These are phyloP conservation scores for Tanypteryx hageni DNA, from an alignment of 2,888 invertebrate genomes.

Conservation along the genomic window DNA sequence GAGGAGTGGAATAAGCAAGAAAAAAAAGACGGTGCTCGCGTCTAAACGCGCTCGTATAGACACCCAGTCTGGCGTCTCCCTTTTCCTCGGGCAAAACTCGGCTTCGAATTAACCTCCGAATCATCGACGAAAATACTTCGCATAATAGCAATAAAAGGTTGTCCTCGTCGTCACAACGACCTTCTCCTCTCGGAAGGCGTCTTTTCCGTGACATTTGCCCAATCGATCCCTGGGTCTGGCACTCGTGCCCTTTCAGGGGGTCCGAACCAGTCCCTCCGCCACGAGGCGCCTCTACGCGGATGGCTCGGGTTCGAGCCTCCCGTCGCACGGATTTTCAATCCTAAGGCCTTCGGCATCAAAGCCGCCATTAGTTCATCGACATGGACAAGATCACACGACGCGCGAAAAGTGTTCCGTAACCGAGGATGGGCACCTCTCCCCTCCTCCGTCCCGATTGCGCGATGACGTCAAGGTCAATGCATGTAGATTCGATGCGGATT, in stretches of 20 bases:
- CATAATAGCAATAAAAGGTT: background rate
- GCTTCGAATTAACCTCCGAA: background rate
- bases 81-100: background rate
- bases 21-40: background rate
- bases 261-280: background rate
- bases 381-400: background rate
- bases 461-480: slow-evolving; percentile 58
- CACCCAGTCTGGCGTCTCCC: background rate
- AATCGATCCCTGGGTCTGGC: background rate
- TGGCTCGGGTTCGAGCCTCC: no score
- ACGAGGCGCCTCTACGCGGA: background rate
- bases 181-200: background rate
- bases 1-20: background rate
- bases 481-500: background rate
- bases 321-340: no score
- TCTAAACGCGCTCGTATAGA: background rate
- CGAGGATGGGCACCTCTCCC: background rate
- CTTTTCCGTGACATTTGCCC: background rate
- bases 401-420: background rate
- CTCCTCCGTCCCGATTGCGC: slow-evolving; percentile 7
- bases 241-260: background rate
- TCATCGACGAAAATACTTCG: slow-evolving; percentile 2
- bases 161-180: background rate
- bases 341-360: background rate
- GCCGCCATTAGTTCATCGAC: background rate